Conservation (phyloP, 2,113 vertebrate species). For the Fregetta grallaria region DNA sequence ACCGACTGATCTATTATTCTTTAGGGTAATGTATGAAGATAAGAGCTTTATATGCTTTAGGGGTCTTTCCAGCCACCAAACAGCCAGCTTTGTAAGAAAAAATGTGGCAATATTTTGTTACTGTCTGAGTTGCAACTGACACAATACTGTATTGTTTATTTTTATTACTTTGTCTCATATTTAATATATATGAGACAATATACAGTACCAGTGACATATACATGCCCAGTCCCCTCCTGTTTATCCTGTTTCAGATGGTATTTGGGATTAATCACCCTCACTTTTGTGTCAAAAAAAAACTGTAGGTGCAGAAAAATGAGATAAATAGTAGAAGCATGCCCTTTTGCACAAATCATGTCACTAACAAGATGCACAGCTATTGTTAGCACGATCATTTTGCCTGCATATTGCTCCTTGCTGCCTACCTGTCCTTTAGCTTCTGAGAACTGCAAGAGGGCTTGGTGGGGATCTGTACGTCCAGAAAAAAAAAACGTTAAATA, state of each 20-base stretch:
- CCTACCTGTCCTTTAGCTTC: neutral
- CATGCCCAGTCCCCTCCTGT: neutral
- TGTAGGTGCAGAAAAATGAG: neutral
- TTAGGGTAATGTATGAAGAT: conserved; percentile 76
- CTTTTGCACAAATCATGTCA: neutral
- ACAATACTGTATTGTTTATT: conserved; percentile 5
- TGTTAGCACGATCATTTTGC: neutral
- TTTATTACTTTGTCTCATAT: conserved; percentile 33
- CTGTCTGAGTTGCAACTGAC: conserved; percentile 32
- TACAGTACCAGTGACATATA: neutral
- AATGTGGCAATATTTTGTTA: conserved; percentile 39
- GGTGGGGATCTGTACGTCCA: neutral
- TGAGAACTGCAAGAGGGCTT: neutral
- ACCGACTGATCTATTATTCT: conserved; percentile 81
- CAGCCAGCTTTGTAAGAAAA: conserved; percentile 55
- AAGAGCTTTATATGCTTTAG: conserved; percentile 74
- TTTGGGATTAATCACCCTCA: neutral
- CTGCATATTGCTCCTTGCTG: neutral
- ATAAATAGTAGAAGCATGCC: neutral
- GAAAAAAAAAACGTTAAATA: neutral
- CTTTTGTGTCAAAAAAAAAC: neutral
- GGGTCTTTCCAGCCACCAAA: conserved; percentile 65
- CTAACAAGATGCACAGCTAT: neutral
- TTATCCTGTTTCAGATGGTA: neutral
- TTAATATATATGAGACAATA: neutral